Evolutionary conservation across 2,888 invertebrate species (phyloP).

Genomic region (Pristionchus fissidentatus): DNA sequence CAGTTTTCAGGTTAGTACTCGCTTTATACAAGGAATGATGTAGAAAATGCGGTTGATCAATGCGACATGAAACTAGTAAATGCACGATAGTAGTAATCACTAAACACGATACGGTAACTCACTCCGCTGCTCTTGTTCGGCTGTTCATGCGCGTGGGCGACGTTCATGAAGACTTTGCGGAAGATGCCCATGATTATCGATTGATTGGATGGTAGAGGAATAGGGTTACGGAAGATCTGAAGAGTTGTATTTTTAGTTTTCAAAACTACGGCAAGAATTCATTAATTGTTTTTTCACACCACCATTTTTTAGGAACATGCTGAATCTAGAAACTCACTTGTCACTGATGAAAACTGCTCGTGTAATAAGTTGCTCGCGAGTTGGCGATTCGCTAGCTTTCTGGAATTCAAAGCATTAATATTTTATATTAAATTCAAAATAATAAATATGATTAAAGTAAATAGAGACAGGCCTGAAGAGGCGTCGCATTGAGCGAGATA

Average conservation of each 20-base stretch:
- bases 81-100: too few species aligned
- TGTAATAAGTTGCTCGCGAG: background rate
- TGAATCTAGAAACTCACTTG: background rate
- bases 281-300: too few species aligned
- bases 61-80: too few species aligned
- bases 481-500: conserved; percentile 46
- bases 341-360: background rate
- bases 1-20: background rate
- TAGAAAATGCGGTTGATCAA: too few species aligned
- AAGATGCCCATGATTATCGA: conserved; percentile 63
- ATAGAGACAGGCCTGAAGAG: conserved; percentile 36
- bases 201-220: too few species aligned
- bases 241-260: too few species aligned
- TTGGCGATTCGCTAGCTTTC: background rate
- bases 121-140: conserved; percentile 59
- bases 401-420: background rate
- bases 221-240: too few species aligned
- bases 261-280: too few species aligned
- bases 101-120: too few species aligned
- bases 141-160: conserved; percentile 56
- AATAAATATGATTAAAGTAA: background rate
- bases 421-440: background rate
- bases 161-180: conserved; percentile 62
- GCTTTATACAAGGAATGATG: too few species aligned
- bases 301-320: too few species aligned